Evolutionary conservation across 2,888 invertebrate species (phyloP).

Genomic region (Torymus auratus): DNA sequence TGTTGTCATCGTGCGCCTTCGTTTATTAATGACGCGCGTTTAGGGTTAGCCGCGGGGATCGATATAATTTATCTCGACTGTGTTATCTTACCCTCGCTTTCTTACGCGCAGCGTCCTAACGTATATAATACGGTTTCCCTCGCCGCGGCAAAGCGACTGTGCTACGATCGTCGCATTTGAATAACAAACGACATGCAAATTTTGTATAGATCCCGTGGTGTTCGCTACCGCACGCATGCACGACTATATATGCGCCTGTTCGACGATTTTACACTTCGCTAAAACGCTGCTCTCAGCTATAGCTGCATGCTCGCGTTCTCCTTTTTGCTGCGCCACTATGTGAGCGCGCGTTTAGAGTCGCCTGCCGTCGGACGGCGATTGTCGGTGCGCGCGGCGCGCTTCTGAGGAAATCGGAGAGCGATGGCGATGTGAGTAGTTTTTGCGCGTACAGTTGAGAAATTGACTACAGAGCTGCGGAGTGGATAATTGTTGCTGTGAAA

Average conservation of each 20-base stretch:
- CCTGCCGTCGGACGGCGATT: no score
- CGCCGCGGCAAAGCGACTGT: neutral
- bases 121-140: constrained; percentile 20
- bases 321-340: no score
- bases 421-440: no score
- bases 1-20: constrained; percentile 65
- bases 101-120: neutral
- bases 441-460: no score
- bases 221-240: neutral
- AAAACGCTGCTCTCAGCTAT: no score
- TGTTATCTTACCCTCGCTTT: constrained; percentile 61
- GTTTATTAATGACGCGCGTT: constrained; percentile 68
- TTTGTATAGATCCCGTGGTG: constrained; percentile 50
- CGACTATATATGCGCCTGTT: constrained; percentile 15
- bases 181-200: constrained; percentile 76
- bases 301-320: no score
- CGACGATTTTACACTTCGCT: constrained; percentile 19
- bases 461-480: no score
- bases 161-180: constrained; percentile 67
- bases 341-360: no score
- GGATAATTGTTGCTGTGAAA: no score
- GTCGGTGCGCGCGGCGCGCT: no score
- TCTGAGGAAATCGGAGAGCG: no score
- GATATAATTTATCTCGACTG: constrained; percentile 68
- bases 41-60: constrained; percentile 62